A percentile compares a stretch with the other conserved stretches of the same genome.
Conservation (phyloP, 2,797 vertebrate species). For the Scleropages formosus region DNA sequence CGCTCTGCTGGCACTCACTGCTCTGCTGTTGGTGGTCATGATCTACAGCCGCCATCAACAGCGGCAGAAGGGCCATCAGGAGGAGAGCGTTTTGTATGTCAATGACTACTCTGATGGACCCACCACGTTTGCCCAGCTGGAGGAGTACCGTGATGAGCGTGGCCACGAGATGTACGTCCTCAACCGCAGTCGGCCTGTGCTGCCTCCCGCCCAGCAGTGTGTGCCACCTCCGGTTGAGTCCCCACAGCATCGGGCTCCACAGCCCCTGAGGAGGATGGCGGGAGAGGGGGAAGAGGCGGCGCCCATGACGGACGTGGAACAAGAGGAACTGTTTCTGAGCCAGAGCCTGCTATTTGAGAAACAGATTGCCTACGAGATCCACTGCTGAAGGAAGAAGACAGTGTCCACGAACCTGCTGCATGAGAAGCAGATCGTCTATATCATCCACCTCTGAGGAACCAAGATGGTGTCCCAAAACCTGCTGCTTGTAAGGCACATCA, state of each 20-base stretch:
- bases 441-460: no score
- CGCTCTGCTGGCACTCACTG: constrained; percentile 81
- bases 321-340: constrained; percentile 74
- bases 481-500: no score
- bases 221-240: constrained; percentile 52
- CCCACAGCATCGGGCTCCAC: constrained; percentile 64
- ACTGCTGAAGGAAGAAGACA: constrained; percentile 65
- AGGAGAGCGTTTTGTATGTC: constrained; percentile 83
- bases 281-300: constrained; percentile 70
- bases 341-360: constrained; percentile 78
- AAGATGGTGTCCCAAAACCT: no score
- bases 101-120: constrained; percentile 88
- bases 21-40: constrained; percentile 78
- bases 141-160: constrained; percentile 80
- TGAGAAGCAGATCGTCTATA: no score
- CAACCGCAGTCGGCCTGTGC: constrained; percentile 75
- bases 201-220: constrained; percentile 59
- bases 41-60: constrained; percentile 81
- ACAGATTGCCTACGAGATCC: constrained; percentile 83
- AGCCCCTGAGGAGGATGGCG: constrained; percentile 61
- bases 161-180: constrained; percentile 90
- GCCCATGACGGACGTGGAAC: constrained; percentile 53
- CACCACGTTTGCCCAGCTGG: constrained; percentile 83
- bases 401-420: no score
- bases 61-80: constrained; percentile 72